phyloP scores from a whole-genome alignment of 1,140 invertebrate genomes.

The Belonocnema kinseyi region DNA sequence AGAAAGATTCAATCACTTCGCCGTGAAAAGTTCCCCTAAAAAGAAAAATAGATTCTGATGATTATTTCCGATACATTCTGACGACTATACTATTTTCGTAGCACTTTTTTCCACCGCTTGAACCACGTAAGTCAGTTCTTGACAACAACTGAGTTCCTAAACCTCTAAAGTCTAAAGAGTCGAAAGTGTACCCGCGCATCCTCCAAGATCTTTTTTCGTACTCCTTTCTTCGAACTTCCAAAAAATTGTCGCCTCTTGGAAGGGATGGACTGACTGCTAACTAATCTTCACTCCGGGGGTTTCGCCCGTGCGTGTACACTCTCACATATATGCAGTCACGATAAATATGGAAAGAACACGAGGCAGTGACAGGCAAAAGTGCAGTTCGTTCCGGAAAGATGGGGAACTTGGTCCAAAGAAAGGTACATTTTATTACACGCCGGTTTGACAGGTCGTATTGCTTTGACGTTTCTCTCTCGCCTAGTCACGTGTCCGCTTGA shows the following conservation, averaged over 20 bases:
- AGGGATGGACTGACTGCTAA: slow-evolving; percentile 36
- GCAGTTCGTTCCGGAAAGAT: slow-evolving; percentile 39
- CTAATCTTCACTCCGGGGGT: slow-evolving; percentile 44
- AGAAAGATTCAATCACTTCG: not conserved
- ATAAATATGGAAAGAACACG: slow-evolving; percentile 59
- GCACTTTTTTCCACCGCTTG: slow-evolving; percentile 15
- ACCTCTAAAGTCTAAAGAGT: too few relatives aligned
- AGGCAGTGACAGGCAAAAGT: slow-evolving; percentile 53
- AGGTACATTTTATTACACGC: slow-evolving; percentile 28
- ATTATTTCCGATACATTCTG: slow-evolving; percentile 4
- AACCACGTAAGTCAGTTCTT: not conserved
- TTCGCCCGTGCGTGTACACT: slow-evolving; percentile 35
- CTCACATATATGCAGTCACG: slow-evolving; percentile 31
- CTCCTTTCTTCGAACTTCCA: not conserved
- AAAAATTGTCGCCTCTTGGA: slow-evolving; percentile 29
- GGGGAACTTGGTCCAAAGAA: slow-evolving; percentile 37
- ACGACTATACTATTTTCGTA: slow-evolving; percentile 5
- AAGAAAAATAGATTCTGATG: not conserved
- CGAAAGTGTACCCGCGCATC: slow-evolving; percentile 27
- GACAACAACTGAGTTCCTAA: slow-evolving; percentile 1
- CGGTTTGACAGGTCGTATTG: not conserved
- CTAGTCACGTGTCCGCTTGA: not conserved
- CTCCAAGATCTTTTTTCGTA: slow-evolving; percentile 25
- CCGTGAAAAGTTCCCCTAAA: not conserved
- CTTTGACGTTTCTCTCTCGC: slow-evolving; percentile 27